phyloP scores from a whole-genome alignment of 2,113 vertebrate species.

The Panthera uncia region DNA sequence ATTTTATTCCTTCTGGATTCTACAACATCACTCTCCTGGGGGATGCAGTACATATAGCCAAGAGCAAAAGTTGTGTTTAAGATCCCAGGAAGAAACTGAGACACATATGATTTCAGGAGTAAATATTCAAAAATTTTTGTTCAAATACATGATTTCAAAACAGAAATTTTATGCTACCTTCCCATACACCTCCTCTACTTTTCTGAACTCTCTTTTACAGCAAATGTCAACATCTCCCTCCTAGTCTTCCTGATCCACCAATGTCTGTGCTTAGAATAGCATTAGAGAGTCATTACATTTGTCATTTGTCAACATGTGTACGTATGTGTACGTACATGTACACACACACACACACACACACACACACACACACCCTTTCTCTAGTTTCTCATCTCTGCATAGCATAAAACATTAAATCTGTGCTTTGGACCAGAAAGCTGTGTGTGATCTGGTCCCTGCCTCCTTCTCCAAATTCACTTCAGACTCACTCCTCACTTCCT shows the following conservation, averaged over 20 bases:
- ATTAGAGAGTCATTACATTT: background rate
- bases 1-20: background rate
- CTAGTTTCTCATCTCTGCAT: background rate
- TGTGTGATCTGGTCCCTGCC: background rate
- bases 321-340: fast-evolving
- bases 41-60: fast-evolving
- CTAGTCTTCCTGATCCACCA: background rate
- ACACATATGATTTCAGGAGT: background rate
- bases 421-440: background rate
- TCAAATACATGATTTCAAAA: background rate
- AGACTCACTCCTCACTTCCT: background rate
- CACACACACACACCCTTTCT: background rate
- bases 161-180: background rate
- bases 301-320: background rate
- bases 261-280: background rate
- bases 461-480: background rate
- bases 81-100: background rate
- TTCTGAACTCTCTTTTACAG: background rate
- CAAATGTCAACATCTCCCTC: background rate
- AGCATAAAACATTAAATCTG: background rate
- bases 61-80: background rate
- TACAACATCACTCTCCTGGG: background rate
- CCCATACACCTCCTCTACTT: background rate
- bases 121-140: background rate
- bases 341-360: background rate